Evolutionary conservation across 1,140 invertebrate species (phyloP).

Genomic region (Formica selysi): DNA sequence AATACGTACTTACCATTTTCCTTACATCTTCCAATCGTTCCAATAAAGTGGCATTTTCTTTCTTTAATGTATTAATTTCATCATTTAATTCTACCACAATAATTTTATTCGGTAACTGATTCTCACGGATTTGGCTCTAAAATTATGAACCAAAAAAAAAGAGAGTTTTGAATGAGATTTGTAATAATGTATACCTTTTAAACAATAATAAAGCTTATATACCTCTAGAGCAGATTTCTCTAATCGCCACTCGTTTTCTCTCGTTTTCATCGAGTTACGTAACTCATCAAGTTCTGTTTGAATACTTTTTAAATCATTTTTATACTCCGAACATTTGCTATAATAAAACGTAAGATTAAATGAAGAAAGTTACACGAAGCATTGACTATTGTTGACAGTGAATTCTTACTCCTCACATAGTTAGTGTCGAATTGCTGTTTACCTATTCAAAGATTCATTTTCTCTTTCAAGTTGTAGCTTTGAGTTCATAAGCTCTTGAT

Average conservation of each 20-base stretch:
- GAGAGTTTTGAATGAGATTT: constrained; percentile 18
- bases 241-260: constrained; percentile 91
- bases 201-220: constrained; percentile 63
- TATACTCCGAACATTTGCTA: constrained; percentile 85
- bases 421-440: constrained; percentile 64
- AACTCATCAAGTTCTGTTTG: constrained; percentile 90
- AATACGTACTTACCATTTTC: constrained; percentile 71
- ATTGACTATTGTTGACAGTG: constrained; percentile 50
- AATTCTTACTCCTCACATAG: constrained; percentile 61
- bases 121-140: constrained; percentile 59
- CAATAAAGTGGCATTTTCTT: constrained; percentile 90
- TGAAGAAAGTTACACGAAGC: constrained; percentile 46
- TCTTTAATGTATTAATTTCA: constrained; percentile 91
- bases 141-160: constrained; percentile 10
- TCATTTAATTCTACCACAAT: constrained; percentile 89
- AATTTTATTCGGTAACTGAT: constrained; percentile 82
- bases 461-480: constrained; percentile 85
- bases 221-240: constrained; percentile 92
- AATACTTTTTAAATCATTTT: constrained; percentile 87
- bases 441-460: constrained; percentile 87
- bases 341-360: constrained; percentile 46
- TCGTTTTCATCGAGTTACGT: constrained; percentile 89
- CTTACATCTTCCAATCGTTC: constrained; percentile 89
- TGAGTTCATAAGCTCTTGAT: constrained; percentile 93
- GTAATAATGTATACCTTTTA: neutral